These are phyloP conservation scores for Talpa occidentalis DNA, from an alignment of 2,113 vertebrate genomes.

Conservation along the genomic window DNA sequence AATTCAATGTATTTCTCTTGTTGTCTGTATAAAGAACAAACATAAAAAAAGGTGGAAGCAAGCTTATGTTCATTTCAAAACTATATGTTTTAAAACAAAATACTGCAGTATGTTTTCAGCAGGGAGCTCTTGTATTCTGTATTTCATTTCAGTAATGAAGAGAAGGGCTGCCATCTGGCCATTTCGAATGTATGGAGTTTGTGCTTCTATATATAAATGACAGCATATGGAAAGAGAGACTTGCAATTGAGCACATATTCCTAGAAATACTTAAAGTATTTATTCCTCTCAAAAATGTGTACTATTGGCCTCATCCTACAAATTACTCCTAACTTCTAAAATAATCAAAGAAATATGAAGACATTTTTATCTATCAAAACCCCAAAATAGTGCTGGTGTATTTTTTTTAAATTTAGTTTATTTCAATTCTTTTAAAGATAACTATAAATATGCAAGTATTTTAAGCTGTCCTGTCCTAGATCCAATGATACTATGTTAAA, in stretches of 20 bases:
- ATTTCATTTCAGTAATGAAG: conserved; percentile 57
- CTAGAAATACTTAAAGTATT: conserved; percentile 42
- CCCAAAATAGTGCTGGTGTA: background rate
- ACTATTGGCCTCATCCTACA: background rate
- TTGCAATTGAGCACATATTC: background rate
- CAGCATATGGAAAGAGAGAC: background rate
- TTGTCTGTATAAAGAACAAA: background rate
- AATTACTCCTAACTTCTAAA: background rate
- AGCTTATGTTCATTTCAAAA: conserved; percentile 47
- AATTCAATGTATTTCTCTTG: conserved; percentile 19
- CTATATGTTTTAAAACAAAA: conserved; percentile 68
- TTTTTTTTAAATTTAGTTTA: background rate
- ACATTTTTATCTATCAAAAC: background rate
- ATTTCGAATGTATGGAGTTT: conserved; percentile 47
- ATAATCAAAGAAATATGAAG: background rate
- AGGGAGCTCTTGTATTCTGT: conserved; percentile 27
- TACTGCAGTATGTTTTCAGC: conserved; percentile 22
- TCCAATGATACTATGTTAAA: background rate
- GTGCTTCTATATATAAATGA: conserved; percentile 62
- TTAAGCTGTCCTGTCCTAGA: background rate
- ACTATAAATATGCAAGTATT: background rate
- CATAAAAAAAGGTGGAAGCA: background rate
- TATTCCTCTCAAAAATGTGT: background rate
- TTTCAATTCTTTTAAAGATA: background rate
- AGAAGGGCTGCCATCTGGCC: conserved; percentile 51